Percentiles rank a stretch among this genome's conserved stretches.
These are phyloP conservation scores for Oreochromis aureus DNA, from an alignment of 2,113 vertebrate genomes.

Conservation along the genomic window DNA sequence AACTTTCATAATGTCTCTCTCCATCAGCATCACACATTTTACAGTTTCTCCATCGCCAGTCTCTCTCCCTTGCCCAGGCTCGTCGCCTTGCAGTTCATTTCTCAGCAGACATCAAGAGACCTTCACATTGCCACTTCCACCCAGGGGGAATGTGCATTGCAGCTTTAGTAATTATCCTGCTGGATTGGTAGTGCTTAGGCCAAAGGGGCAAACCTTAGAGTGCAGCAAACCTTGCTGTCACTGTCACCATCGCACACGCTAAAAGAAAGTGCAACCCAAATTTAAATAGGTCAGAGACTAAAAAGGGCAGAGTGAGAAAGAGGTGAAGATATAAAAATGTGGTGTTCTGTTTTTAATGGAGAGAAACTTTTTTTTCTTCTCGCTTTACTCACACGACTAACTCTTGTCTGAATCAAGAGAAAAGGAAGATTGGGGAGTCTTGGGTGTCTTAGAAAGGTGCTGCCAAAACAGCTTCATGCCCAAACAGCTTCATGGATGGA, in stretches of 20 bases:
- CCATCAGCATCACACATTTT: slow-evolving; percentile 25
- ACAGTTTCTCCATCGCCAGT: not conserved
- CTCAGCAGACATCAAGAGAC: slow-evolving; percentile 20
- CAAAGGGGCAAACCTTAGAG: slow-evolving; percentile 44
- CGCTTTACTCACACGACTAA: not conserved
- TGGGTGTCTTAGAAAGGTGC: not conserved
- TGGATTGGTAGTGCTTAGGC: slow-evolving; percentile 32
- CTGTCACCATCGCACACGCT: not conserved
- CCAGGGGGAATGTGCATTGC: slow-evolving; percentile 16
- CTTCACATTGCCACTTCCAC: slow-evolving; percentile 19
- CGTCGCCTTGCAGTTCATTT: slow-evolving; percentile 31
- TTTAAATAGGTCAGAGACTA: slow-evolving; percentile 42
- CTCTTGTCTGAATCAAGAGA: not conserved
- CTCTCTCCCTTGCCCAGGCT: not conserved
- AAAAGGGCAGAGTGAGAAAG: not conserved
- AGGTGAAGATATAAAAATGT: not conserved
- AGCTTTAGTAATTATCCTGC: slow-evolving; percentile 51
- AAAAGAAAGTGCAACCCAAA: slow-evolving; percentile 9
- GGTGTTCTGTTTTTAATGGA: not conserved
- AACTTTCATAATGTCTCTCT: slow-evolving; percentile 40
- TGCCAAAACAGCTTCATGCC: not conserved
- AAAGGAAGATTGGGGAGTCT: not conserved
- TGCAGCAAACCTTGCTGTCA: slow-evolving; percentile 14
- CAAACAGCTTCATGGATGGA: not conserved
- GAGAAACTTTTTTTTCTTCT: not conserved